Percentiles rank a stretch among this genome's conserved stretches.
These are phyloP conservation scores for Oscheius sp. DNA, from an alignment of 2,888 invertebrate species.

Conservation along the genomic window DNA sequence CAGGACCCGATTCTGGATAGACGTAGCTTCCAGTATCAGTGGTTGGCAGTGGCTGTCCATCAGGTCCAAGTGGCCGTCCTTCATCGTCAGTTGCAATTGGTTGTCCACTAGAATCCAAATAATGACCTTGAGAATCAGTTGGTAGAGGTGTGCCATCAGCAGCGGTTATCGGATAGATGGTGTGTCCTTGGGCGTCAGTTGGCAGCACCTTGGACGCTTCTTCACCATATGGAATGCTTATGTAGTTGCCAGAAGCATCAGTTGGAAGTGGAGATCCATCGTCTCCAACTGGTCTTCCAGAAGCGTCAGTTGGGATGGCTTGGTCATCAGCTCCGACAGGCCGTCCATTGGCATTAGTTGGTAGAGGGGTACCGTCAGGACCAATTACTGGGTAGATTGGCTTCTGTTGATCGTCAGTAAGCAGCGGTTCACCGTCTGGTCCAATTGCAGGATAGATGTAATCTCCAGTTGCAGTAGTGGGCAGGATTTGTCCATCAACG, in stretches of 20 bases:
- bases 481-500: conserved; percentile 36
- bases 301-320: no score
- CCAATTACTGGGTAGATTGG: conserved; percentile 46
- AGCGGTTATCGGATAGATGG: conserved; percentile 32
- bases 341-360: conserved; percentile 40
- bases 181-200: conserved; percentile 35
- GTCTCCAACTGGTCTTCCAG: conserved; percentile 22
- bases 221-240: conserved; percentile 39
- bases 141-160: conserved; percentile 46
- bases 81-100: conserved; percentile 43
- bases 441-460: not conserved
- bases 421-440: conserved; percentile 25
- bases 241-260: conserved; percentile 40
- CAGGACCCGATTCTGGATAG: conserved; percentile 46
- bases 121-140: conserved; percentile 43
- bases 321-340: not conserved
- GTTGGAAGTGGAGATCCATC: conserved; percentile 46
- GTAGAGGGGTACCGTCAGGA: conserved; percentile 51
- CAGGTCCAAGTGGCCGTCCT: conserved; percentile 45
- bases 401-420: conserved; percentile 57
- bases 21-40: conserved; percentile 46
- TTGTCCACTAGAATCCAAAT: conserved; percentile 14
- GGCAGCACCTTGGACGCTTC: conserved; percentile 25
- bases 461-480: no score
- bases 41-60: conserved; percentile 47